Evolutionary conservation across 2,113 vertebrate species (phyloP).

Genomic region (Microcebus griseorufus): DNA sequence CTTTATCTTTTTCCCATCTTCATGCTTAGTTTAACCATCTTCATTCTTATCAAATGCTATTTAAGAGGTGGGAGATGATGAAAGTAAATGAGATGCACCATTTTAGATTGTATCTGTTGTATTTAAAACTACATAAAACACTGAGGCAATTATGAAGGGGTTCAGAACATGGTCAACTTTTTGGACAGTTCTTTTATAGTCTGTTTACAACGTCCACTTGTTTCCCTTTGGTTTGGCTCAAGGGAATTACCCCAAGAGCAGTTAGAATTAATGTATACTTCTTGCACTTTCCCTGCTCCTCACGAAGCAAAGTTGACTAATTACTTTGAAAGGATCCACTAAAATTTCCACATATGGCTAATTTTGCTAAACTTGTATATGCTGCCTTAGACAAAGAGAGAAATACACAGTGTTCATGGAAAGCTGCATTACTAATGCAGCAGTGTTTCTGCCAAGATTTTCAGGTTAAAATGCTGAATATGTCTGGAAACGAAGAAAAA

Average conservation of each 20-base stretch:
- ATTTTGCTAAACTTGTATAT: neutral
- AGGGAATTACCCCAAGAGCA: neutral
- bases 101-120: neutral
- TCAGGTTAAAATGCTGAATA: neutral
- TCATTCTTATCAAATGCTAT: neutral
- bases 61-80: neutral
- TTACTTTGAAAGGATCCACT: neutral
- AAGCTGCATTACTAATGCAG: neutral
- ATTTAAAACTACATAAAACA: slow-evolving; percentile 15
- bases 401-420: neutral
- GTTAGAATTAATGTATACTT: neutral
- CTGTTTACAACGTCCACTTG: neutral
- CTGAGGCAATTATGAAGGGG: neutral
- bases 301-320: neutral
- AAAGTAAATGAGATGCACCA: slow-evolving; percentile 27
- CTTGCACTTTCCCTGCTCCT: neutral
- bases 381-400: neutral
- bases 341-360: neutral
- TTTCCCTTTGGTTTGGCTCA: neutral
- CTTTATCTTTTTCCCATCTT: neutral
- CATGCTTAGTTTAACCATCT: neutral
- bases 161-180: neutral
- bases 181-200: neutral
- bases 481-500: neutral
- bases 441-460: neutral